Evolutionary conservation across 2,797 vertebrate species (phyloP), one percentile per base, ranked within the genome.

Genomic region (Odontamblyopus lacepedii): DNA sequence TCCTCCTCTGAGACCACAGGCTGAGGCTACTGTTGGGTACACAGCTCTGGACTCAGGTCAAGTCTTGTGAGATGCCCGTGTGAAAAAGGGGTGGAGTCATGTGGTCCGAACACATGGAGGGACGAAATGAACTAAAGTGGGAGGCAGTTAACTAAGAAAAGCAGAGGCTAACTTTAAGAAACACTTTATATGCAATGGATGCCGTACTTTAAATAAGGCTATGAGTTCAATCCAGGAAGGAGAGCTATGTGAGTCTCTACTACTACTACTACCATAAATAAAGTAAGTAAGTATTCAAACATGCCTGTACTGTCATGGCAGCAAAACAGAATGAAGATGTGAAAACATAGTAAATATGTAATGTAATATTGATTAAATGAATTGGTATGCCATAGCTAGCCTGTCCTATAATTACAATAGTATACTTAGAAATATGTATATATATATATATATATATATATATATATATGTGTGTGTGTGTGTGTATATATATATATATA

Each of bases 61-160:
- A 79, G 78, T 82, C 77, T 78, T 72, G 72, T 65, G 75, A 73
- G 67, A 59, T 38, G 13, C 63, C 59, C 19, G 56, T 63, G 57
- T 63, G 57, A 78, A 74, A 59, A 50, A 19, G 71, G 82, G 85
- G 82, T 1, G 72, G 79, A 66, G 80, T 48, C 26, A 61, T 30
- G 12, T 65, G 55, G 69, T 65, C 53, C 50, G 44, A 80, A 70
- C 61, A 59, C 38, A 41, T 75, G 60, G 5, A 41, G 53, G 69
- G 67, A 76, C 81, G 79, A 83, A 79, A 70, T 86, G 80, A 83
- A 79, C 72, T 86, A 27, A 26, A 67, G 77, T 72, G 80, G 86
- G 83, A 82, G 68, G 86, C 4, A 67, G 30, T 63, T 51, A 57
- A 68, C 82, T 78, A 67, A 82, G 80, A 87, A 87, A 82, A 82